A percentile compares a stretch with the other conserved stretches of the same genome.
Evolutionary conservation across 1,140 invertebrate species (phyloP).

Genomic region (Himalopsyche phryganea): DNA sequence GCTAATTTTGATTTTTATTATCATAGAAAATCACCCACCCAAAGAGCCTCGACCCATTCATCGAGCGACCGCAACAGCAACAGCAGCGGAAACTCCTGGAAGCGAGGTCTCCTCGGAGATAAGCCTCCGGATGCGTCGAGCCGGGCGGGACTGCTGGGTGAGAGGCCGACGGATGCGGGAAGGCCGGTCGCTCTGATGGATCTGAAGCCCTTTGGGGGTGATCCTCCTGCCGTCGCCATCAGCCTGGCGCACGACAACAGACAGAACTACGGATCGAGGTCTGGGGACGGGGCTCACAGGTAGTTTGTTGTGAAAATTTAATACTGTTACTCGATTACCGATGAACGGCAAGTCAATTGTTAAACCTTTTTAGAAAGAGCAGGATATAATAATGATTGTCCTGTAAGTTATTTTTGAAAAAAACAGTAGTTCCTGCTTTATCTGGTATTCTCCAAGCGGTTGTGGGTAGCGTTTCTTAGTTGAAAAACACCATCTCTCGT

Average conservation of each 20-base stretch:
- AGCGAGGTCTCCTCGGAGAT: conserved; percentile 43
- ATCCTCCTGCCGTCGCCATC: conserved; percentile 30
- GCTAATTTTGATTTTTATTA: no score
- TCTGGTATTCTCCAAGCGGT: no score
- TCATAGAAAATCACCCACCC: not conserved
- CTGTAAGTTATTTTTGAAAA: no score
- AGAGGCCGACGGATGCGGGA: conserved; percentile 3
- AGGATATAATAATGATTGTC: no score
- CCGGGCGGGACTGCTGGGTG: conserved; percentile 8
- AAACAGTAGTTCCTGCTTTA: no score
- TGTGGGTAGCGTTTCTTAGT: no score
- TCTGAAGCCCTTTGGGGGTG: conserved; percentile 41
- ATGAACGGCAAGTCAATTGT: no score
- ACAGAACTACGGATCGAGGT: not conserved
- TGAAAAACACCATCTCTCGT: no score
- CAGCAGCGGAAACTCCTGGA: not conserved
- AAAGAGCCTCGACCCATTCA: not conserved
- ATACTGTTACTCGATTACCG: no score
- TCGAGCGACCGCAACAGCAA: not conserved
- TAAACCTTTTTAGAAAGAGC: no score
- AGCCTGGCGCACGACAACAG: conserved; percentile 36
- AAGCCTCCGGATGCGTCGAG: conserved; percentile 37
- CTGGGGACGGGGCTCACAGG: no score
- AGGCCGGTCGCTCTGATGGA: conserved; percentile 37
- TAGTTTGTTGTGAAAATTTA: no score